Base-by-base conservation (phyloP, 2,113 vertebrate genomes). In the Eulemur macaco region DNA sequence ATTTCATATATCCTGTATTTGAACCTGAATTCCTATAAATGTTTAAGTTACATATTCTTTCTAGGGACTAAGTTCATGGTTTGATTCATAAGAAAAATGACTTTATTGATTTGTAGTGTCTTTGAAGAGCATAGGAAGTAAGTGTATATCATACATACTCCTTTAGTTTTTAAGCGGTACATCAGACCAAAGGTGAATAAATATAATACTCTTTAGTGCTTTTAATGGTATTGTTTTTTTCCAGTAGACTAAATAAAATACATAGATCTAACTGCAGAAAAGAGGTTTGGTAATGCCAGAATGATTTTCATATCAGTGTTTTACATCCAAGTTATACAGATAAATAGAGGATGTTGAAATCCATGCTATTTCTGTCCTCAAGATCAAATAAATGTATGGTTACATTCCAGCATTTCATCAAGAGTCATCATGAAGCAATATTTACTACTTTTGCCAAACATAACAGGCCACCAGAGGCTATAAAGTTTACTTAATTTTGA, bases 61-160 rank as follows among this genome's bases (percentile, higher is more conserved):
- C 97, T 97, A 96, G 96, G 97, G 88, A 97, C 96, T 95, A 97
- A 89, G 94, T 88, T 96, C 42, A 94, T 56, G 76, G 87, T 97
- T 0, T 23, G 63, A 90, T 77, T 97, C 82, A 89, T 91, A 97
- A 96, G 87, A 98, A 92, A 95, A 98, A 95, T 21, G 6, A 92
- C 39, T 95, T 98, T 71, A 91, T 92, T 95, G 97, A 97, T 97
- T 96, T 64, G 93, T 52, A 94, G 23, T 92, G 93, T 10, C 50
- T 96, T 76, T 56, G 66, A 86, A 85, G 91, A 97, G 95, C 11
- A 97, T 56, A 78, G 87, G 47, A 96, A 97, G 82, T n/a, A 91
- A 56, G 31, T 23, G 83, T 69, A 42, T n/a, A 85, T 42, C 42
- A 76, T 85, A 93, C 2, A 1, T 3, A 91, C 39, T 85, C 81